Conservation (phyloP, 2,113 vertebrate genomes). For the Cacatua alba region DNA sequence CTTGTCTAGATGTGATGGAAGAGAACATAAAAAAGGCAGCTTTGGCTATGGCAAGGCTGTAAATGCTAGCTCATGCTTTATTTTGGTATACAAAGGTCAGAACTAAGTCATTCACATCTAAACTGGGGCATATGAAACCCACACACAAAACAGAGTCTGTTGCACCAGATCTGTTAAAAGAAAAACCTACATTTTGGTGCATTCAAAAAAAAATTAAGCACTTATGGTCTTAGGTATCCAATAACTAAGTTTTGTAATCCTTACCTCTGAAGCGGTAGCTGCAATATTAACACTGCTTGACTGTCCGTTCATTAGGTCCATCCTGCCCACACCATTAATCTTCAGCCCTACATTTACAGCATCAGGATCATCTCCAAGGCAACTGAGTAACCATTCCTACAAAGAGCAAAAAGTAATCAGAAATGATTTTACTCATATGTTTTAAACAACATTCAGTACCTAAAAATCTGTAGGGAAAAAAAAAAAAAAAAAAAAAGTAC, state of each 20-base stretch:
- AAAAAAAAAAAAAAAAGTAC: background rate
- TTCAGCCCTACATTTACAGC: slow-evolving; percentile 64
- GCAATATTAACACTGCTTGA: slow-evolving; percentile 78
- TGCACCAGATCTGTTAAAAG: background rate
- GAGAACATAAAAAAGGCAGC: background rate
- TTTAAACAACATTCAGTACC: background rate
- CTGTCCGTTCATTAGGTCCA: slow-evolving; percentile 95
- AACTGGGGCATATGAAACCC: background rate
- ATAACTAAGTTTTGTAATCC: background rate
- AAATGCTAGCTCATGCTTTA: background rate
- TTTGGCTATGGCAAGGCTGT: background rate
- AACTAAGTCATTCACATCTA: background rate
- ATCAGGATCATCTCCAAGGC: slow-evolving; percentile 78
- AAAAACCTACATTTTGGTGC: background rate
- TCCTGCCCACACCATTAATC: slow-evolving; percentile 88
- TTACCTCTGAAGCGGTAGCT: slow-evolving; percentile 90
- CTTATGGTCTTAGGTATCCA: background rate
- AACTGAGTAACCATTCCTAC: slow-evolving; percentile 76
- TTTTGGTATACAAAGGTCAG: background rate
- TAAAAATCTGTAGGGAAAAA: background rate
- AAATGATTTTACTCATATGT: background rate
- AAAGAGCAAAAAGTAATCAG: slow-evolving; percentile 7
- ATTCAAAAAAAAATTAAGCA: rapidly evolving
- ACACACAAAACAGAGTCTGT: background rate
- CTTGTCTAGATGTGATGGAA: background rate